Evolutionary conservation across 2,888 invertebrate genomes (phyloP).

Genomic region (Apamea monoglypha): DNA sequence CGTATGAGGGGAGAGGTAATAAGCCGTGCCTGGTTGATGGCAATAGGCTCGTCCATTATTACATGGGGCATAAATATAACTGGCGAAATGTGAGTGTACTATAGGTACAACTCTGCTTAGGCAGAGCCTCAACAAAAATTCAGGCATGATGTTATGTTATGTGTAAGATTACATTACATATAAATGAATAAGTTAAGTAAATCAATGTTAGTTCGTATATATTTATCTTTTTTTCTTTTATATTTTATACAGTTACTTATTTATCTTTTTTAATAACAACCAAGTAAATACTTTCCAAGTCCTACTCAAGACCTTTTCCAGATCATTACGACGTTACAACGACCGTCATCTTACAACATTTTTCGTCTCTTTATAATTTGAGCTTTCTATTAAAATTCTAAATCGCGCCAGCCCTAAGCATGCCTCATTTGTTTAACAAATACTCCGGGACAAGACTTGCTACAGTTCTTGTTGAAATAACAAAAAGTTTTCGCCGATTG

Average conservation of each 20-base stretch:
- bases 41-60: too few relatives aligned
- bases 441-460: constrained; percentile 62
- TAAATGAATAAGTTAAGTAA: not conserved
- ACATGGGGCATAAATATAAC: too few relatives aligned
- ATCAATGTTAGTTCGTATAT: not conserved
- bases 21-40: not conserved
- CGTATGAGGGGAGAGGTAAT: too few relatives aligned
- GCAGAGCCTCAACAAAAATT: not conserved
- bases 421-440: constrained; percentile 70
- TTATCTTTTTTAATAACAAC: not conserved
- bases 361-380: not conserved
- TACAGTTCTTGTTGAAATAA: constrained; percentile 62
- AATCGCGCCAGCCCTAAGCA: constrained; percentile 53
- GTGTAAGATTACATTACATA: not conserved
- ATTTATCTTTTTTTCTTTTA: not conserved
- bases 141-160: not conserved
- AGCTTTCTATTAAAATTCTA: constrained; percentile 15
- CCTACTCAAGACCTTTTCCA: constrained; percentile 2
- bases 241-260: too few relatives aligned
- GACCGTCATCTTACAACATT: constrained; percentile 11
- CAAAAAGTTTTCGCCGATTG: constrained; percentile 62
- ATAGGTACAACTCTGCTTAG: not conserved
- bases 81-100: too few relatives aligned
- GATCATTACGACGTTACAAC: constrained; percentile 4
- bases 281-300: not conserved